phyloP scores from a whole-genome alignment of 2,797 vertebrate species.

The Anguilla obscura region DNA sequence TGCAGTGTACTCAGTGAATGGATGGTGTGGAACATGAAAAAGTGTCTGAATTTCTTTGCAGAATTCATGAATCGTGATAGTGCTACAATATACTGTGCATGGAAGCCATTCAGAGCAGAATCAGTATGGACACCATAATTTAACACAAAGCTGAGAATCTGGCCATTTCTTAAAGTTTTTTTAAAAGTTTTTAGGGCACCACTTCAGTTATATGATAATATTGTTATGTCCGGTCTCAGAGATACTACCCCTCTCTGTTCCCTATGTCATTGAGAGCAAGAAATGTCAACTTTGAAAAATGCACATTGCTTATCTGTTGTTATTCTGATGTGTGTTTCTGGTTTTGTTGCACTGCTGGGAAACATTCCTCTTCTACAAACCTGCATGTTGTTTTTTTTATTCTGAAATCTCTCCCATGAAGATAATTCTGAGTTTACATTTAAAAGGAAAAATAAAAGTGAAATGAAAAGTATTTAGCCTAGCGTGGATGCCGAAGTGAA shows the following conservation, averaged over 20 bases:
- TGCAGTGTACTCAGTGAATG: background rate
- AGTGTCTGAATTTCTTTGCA: conserved; percentile 5
- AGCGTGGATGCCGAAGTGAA: background rate
- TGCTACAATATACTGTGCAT: background rate
- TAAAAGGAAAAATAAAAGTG: background rate
- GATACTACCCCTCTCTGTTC: background rate
- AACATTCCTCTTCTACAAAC: background rate
- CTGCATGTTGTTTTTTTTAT: background rate
- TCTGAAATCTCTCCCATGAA: background rate
- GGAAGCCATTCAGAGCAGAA: background rate
- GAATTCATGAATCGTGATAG: background rate
- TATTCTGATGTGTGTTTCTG: background rate
- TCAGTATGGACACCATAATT: background rate
- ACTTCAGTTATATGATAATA: background rate
- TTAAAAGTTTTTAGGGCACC: background rate
- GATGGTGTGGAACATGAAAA: background rate
- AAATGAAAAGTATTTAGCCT: background rate
- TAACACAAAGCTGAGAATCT: background rate
- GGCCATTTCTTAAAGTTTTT: background rate
- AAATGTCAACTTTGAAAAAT: background rate
- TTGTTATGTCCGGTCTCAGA: background rate
- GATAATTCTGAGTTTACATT: background rate
- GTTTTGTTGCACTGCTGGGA: background rate
- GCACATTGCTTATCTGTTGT: background rate
- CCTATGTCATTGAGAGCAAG: background rate